These are phyloP conservation scores for Macrotrachela quadricornifera DNA, from an alignment of 1,140 invertebrate species.

Conservation along the genomic window DNA sequence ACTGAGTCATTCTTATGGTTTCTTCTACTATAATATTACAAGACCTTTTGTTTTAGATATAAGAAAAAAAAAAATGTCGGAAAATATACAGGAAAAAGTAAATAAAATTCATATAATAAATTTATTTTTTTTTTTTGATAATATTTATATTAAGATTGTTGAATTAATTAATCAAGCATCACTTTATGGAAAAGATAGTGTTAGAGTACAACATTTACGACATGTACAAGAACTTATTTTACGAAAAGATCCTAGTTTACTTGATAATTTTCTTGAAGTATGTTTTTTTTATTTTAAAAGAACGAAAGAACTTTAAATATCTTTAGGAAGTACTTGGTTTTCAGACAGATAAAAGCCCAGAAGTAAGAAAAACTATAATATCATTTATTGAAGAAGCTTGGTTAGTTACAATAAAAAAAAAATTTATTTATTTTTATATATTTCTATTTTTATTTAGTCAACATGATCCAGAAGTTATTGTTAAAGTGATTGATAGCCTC, in stretches of 20 bases:
- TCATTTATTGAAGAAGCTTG: constrained; percentile 84
- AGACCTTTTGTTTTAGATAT: too few relatives aligned
- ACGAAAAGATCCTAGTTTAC: constrained; percentile 51
- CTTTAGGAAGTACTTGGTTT: constrained; percentile 59
- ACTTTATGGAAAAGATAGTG: constrained; percentile 39
- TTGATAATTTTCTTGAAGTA: constrained; percentile 60
- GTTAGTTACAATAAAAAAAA: constrained; percentile 35
- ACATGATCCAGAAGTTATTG: constrained; percentile 53
- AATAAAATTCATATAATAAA: too few relatives aligned
- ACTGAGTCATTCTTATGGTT: too few relatives aligned
- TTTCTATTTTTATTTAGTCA: constrained; percentile 42
- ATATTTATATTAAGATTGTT: constrained; percentile 41
- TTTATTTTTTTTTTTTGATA: too few relatives aligned
- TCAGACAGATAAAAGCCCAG: constrained; percentile 54
- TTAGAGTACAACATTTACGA: constrained; percentile 41
- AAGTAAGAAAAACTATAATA: constrained; percentile 66
- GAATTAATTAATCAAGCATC: constrained; percentile 56
- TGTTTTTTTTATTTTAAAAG: constrained; percentile 12
- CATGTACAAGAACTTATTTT: constrained; percentile 56
- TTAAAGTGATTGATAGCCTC: constrained; percentile 48
- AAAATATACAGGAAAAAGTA: too few relatives aligned
- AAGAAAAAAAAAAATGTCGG: too few relatives aligned
- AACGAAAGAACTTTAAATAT: constrained; percentile 9
- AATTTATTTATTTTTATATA: neutral
- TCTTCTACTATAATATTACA: too few relatives aligned